Percentiles rank a stretch among this genome's conserved stretches.
Conservation (phyloP, 2,797 vertebrate genomes). For the Micropoecilia bifurca region DNA sequence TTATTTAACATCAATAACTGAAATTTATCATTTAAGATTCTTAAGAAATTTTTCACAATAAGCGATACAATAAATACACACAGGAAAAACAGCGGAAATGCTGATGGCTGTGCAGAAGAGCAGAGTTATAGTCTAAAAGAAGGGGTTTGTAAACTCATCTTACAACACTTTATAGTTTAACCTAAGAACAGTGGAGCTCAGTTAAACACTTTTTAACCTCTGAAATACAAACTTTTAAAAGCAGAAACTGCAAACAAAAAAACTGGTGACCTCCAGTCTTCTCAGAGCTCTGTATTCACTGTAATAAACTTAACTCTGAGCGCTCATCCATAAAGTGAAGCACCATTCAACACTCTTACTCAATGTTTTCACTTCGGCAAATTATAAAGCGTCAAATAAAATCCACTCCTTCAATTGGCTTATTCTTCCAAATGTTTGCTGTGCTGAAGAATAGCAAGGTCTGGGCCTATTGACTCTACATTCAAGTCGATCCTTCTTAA, state of each 20-base stretch:
- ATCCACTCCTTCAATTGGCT: constrained; percentile 5
- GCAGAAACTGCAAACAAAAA: background rate
- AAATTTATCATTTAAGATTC: no score
- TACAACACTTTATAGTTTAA: constrained; percentile 1
- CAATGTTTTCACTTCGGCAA: constrained; percentile 12
- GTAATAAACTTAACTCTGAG: background rate
- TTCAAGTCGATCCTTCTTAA: constrained; percentile 53
- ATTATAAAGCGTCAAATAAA: constrained; percentile 4
- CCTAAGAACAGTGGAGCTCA: constrained; percentile 4
- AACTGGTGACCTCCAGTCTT: background rate
- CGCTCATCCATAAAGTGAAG: constrained; percentile 6
- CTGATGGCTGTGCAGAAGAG: constrained; percentile 15
- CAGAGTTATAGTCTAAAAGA: constrained; percentile 36
- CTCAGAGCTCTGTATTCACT: background rate
- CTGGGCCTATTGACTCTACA: constrained; percentile 28
- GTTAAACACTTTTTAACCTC: background rate
- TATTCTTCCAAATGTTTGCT: constrained; percentile 28
- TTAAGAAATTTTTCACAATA: no score
- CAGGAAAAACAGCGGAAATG: constrained; percentile 7
- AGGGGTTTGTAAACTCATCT: constrained; percentile 18
- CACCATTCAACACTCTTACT: background rate
- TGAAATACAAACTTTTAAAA: constrained; percentile 3
- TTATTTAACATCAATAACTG: no score
- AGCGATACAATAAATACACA: no score
- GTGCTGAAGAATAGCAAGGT: constrained; percentile 13